These are phyloP conservation scores for Leptothorax acervorum DNA, from an alignment of 2,888 invertebrate genomes.

Conservation along the genomic window DNA sequence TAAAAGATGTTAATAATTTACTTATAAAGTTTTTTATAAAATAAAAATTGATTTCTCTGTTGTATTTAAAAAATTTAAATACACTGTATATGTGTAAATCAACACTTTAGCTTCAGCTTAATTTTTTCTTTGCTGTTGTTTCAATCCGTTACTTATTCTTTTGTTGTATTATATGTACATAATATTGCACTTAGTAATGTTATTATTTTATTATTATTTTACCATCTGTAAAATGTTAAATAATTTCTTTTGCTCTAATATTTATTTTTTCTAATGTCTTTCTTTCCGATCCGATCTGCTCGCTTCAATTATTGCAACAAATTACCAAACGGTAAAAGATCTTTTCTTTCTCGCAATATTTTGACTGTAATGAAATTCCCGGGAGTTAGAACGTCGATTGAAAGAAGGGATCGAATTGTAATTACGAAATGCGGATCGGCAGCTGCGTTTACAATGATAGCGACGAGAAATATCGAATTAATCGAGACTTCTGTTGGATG, in stretches of 20 bases:
- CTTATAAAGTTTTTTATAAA: neutral
- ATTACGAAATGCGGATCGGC: slow-evolving; percentile 38
- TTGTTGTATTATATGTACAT: too few species aligned
- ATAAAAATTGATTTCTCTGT: neutral
- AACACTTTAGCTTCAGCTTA: neutral
- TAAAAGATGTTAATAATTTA: neutral
- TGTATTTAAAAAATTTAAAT: neutral
- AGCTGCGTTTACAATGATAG: slow-evolving; percentile 41
- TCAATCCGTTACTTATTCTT: too few species aligned
- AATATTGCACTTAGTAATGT: neutral
- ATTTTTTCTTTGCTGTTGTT: too few species aligned
- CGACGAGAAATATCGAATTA: slow-evolving; percentile 45
- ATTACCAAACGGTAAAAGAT: slow-evolving; percentile 28
- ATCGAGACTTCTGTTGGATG: slow-evolving; percentile 33
- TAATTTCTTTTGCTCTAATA: neutral
- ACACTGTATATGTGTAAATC: neutral
- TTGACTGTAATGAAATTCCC: slow-evolving; percentile 48
- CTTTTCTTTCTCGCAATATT: slow-evolving; percentile 13
- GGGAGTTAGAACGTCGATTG: neutral
- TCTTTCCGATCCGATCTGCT: neutral
- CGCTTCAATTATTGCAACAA: slow-evolving; percentile 25
- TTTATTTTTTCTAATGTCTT: neutral
- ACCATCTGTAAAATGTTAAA: neutral
- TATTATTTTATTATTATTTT: neutral
- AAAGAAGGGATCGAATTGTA: slow-evolving; percentile 40